Conservation (phyloP, 2,113 vertebrate genomes). For the Chiloscyllium plagiosum region DNA sequence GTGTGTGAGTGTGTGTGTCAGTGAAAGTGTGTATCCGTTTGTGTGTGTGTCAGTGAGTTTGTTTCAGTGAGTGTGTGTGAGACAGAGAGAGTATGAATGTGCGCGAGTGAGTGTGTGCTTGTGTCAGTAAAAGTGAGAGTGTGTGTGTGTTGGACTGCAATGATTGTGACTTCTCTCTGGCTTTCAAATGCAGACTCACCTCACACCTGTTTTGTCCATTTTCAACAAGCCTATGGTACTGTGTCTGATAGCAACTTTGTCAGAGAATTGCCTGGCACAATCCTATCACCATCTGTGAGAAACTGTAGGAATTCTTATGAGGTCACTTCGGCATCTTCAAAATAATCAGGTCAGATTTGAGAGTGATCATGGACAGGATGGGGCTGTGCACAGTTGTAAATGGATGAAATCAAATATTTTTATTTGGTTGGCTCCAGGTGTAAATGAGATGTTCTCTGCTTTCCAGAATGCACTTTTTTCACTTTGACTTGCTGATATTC, state of each 20-base stretch:
- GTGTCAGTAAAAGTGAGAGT: too few relatives aligned
- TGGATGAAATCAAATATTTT: not conserved
- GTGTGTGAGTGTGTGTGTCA: too few relatives aligned
- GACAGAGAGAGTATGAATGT: not conserved
- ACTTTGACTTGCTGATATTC: not conserved
- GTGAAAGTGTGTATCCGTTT: too few relatives aligned
- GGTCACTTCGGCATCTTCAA: not conserved
- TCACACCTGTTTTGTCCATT: slow-evolving; percentile 8
- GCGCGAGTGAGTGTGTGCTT: not conserved
- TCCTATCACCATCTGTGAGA: not conserved
- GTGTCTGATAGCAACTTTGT: not conserved
- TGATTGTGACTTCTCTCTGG: not conserved
- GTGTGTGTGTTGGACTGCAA: not conserved
- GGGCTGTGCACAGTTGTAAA: not conserved
- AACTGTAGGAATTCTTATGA: not conserved
- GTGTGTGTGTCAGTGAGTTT: too few relatives aligned
- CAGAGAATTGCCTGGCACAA: not conserved
- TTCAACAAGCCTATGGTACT: not conserved
- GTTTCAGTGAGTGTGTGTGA: not conserved
- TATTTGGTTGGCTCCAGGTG: not conserved
- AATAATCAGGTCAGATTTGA: not conserved
- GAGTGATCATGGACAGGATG: not conserved
- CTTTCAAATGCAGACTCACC: not conserved
- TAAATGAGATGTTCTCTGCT: not conserved
- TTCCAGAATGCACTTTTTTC: not conserved